These are phyloP conservation scores for Cheirogaleus major DNA, from an alignment of 2,797 vertebrate genomes.

Conservation along the genomic window DNA sequence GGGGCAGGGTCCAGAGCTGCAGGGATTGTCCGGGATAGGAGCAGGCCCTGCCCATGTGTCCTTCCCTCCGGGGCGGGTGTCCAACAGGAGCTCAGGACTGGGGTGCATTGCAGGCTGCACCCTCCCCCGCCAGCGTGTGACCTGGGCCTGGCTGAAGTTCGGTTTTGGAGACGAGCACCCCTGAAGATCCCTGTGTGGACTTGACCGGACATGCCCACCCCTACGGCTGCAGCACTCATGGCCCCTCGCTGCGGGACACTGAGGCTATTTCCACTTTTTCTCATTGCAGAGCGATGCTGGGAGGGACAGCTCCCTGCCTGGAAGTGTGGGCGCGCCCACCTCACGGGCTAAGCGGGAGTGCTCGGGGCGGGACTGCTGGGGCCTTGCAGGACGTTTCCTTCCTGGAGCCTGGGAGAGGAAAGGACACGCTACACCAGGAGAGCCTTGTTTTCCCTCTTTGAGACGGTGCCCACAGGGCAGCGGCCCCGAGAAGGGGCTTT, in stretches of 20 bases:
- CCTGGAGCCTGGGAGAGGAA: background rate
- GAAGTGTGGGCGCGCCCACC: accelerated
- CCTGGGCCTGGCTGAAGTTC: accelerated
- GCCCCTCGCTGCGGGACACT: too few relatives aligned
- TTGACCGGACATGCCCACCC: accelerated
- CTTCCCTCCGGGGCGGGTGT: accelerated
- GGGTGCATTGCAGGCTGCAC: background rate
- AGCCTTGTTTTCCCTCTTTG: accelerated
- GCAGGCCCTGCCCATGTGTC: background rate
- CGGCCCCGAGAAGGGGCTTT: background rate
- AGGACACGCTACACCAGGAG: too few relatives aligned
- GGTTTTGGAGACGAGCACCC: accelerated
- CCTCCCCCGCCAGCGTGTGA: accelerated
- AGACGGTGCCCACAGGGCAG: background rate
- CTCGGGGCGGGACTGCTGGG: accelerated
- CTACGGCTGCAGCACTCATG: accelerated
- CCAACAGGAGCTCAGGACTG: background rate
- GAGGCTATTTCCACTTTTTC: background rate
- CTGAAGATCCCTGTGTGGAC: accelerated
- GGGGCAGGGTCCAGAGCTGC: too few relatives aligned
- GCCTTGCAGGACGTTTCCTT: background rate
- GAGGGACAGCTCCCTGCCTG: background rate
- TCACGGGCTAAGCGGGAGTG: accelerated
- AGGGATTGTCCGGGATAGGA: too few relatives aligned
- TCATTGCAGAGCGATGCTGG: accelerated